phyloP scores from a whole-genome alignment of 1,140 invertebrate genomes.

The Pseudomyrmex dendroicus region DNA sequence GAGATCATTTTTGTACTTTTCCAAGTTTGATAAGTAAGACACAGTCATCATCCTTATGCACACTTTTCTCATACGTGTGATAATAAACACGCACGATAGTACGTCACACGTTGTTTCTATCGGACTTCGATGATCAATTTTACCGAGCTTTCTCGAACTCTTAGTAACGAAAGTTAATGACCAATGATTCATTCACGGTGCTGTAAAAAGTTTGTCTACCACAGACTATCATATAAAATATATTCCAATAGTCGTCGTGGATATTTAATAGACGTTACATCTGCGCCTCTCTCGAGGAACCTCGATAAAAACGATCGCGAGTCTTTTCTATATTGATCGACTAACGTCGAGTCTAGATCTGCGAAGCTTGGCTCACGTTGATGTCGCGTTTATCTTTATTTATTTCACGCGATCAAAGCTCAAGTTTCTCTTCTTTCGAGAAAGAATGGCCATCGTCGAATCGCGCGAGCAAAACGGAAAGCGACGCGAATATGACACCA shows the following conservation, averaged over 20 bases:
- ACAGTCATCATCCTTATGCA: neutral
- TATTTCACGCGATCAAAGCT: constrained; percentile 50
- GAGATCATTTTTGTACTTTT: constrained; percentile 59
- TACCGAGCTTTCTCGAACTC: constrained; percentile 29
- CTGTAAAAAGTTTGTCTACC: neutral
- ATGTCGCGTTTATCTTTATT: constrained; percentile 43
- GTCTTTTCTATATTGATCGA: constrained; percentile 23
- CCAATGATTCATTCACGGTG: constrained; percentile 3
- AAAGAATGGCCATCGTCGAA: neutral
- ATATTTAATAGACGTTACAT: constrained; percentile 31
- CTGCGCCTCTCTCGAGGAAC: constrained; percentile 9
- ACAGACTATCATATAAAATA: neutral
- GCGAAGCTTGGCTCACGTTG: constrained; percentile 28
- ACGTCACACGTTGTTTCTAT: constrained; percentile 13
- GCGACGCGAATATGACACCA: constrained; percentile 2
- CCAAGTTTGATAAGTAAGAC: constrained; percentile 41
- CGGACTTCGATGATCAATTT: constrained; percentile 30
- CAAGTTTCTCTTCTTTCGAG: constrained; percentile 22
- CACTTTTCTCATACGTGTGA: neutral
- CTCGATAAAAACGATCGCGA: constrained; percentile 36
- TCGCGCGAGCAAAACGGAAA: constrained; percentile 31
- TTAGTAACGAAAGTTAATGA: constrained; percentile 19
- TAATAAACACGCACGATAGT: neutral
- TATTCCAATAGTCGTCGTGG: neutral
- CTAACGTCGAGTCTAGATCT: constrained; percentile 7